Conservation (phyloP, 2,888 invertebrate genomes). For the Perizoma flavofasciatum region DNA sequence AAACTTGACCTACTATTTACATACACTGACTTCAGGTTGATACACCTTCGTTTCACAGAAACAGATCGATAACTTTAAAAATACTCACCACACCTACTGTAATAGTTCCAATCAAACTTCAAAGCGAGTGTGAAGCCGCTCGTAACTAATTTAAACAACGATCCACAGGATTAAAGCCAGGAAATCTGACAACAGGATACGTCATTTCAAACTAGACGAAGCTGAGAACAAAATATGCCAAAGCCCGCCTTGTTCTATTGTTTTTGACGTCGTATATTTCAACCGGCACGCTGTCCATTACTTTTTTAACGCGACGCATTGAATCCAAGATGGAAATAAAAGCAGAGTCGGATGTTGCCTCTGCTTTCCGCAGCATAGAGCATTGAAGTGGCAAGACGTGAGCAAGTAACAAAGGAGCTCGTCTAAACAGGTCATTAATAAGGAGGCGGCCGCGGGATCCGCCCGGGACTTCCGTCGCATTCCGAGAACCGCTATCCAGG, state of each 20-base stretch:
- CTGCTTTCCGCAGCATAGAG: conserved; percentile 38
- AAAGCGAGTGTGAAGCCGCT: conserved; percentile 57
- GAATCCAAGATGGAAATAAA: conserved; percentile 36
- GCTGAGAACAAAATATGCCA: conserved; percentile 59
- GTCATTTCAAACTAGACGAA: conserved; percentile 78
- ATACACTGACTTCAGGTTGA: conserved; percentile 17
- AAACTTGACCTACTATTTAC: conserved; percentile 17
- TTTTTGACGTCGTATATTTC: conserved; percentile 42
- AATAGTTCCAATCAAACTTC: conserved; percentile 58
- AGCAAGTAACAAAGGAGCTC: conserved; percentile 79
- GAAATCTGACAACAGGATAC: conserved; percentile 79
- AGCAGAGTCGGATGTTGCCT: conserved; percentile 41
- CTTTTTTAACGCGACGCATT: conserved; percentile 42
- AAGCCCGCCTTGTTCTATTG: conserved; percentile 55
- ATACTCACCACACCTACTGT: conserved; percentile 44
- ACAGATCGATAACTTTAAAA: conserved; percentile 46
- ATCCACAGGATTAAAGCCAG: conserved; percentile 71
- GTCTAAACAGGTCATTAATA: conserved; percentile 83
- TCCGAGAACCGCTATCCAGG: conserved; percentile 74
- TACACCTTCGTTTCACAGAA: conserved; percentile 32
- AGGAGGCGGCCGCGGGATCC: conserved; percentile 75
- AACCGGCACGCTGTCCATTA: conserved; percentile 45
- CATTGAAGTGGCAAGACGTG: conserved; percentile 73
- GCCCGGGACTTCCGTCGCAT: conserved; percentile 77
- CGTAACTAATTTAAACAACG: conserved; percentile 68